Base-by-base conservation (phyloP, 2,888 invertebrate species). In the Parelbella ahira region DNA sequence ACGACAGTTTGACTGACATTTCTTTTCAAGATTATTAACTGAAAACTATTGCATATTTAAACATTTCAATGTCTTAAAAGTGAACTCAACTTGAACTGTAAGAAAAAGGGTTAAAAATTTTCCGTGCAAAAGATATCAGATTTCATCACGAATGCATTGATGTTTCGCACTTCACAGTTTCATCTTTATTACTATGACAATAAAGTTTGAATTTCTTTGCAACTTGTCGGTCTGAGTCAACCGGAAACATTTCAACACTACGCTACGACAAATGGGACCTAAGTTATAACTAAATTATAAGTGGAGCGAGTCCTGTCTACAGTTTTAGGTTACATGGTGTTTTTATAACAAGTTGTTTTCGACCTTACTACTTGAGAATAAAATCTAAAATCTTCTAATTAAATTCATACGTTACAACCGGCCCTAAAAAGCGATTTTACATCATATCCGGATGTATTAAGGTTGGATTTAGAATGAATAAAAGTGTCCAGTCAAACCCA, bases 261-360 rank as follows among this genome's bases (percentile, higher is more conserved):
- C 39, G 33, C 33, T 34, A 23, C 42, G 34, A 42, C 34, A 34
- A 42, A 42, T 42, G 28, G 42, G 42, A 42, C 34, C 42, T 42
- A 42, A 42, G 34, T 42, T 42, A 34, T 42, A 42, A 42, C 42
- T 42, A 42, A 42, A 42, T 34, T 42, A 42, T 34, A 34, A 34
- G 42, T 34, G 34, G 28, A 34, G 41, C 33, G 33, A 34, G 41
- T 28, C 25, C 19, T 28, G 33, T 34, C 41, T 27, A 15, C 34
- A 34, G 41, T 34, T 41, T 39, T 41, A 41, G 15, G 41, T 33
- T 41, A 21, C 41, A 41, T 24, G 5, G 4, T 33, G 9, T 9
- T 8, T 7, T 13, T 3, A 1, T 1, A 4, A 2, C 25, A 33
- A 6, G 7, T 8, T 12, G 6, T 32, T 20, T 27, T 33, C 1